Evolutionary conservation across 2,113 vertebrate genomes (phyloP).

Genomic region (Psettodes erumei): DNA sequence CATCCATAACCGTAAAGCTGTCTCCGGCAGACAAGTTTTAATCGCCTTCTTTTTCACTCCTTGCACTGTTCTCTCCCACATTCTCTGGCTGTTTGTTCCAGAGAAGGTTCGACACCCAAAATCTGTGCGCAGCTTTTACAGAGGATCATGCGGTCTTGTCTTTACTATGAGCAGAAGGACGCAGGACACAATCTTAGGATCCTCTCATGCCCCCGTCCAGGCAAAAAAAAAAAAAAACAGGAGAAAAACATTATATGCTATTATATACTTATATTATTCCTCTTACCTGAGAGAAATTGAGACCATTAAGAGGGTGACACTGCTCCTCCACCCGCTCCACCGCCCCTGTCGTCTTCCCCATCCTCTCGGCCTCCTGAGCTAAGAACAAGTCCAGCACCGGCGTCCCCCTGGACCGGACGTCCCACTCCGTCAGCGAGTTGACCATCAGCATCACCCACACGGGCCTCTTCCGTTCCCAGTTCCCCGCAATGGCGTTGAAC

Average conservation of each 20-base stretch:
- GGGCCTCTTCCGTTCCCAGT: constrained; percentile 98
- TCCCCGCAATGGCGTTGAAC: constrained; percentile 96
- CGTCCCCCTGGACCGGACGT: constrained; percentile 93
- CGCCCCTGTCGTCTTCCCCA: constrained; percentile 92
- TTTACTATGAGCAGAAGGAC: constrained; percentile 17
- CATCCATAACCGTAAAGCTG: constrained; percentile 72
- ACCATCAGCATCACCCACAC: constrained; percentile 99
- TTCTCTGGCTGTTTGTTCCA: constrained; percentile 21
- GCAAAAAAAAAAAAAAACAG: not conserved
- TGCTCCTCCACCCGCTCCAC: constrained; percentile 98
- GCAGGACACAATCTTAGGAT: not conserved
- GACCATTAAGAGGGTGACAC: constrained; percentile 95
- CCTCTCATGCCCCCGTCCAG: not conserved
- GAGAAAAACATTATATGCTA: constrained; percentile 20
- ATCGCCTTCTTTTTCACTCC: constrained; percentile 31
- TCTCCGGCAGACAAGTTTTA: constrained; percentile 50
- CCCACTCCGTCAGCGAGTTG: constrained; percentile 95
- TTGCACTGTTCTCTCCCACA: constrained; percentile 46
- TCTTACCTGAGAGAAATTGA: constrained; percentile 97
- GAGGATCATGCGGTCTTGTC: constrained; percentile 13
- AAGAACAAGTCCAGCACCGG: constrained; percentile 95
- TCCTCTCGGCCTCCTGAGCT: constrained; percentile 93
- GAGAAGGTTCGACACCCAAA: not conserved
- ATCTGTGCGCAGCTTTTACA: constrained; percentile 14
- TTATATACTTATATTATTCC: not conserved